Evolutionary conservation across 2,113 vertebrate species (phyloP).

Genomic region (Ploceus nigricollis): DNA sequence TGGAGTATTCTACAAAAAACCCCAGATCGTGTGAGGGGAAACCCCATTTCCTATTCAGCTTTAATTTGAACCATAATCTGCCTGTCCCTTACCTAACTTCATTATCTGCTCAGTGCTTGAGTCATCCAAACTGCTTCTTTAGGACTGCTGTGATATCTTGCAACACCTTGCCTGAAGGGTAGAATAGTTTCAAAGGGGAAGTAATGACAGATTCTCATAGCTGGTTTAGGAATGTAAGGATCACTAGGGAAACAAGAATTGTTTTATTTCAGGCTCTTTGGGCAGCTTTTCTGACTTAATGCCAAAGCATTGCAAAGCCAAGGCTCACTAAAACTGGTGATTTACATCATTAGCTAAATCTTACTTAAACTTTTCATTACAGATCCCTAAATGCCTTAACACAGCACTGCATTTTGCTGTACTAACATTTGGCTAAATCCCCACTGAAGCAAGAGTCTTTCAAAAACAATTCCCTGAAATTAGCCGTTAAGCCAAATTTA

Average conservation of each 20-base stretch:
- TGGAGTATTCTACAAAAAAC: neutral
- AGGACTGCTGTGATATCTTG: neutral
- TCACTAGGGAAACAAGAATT: neutral
- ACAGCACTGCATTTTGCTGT: neutral
- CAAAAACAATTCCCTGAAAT: neutral
- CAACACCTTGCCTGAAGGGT: neutral
- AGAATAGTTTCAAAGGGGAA: neutral
- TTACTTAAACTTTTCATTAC: conserved; percentile 23
- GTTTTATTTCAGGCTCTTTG: neutral
- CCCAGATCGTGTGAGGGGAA: fast-evolving
- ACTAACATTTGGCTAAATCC: neutral
- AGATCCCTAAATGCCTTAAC: conserved; percentile 4
- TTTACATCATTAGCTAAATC: conserved; percentile 36
- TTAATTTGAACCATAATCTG: neutral
- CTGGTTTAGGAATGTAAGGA: neutral
- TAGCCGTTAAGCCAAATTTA: neutral
- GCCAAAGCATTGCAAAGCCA: neutral
- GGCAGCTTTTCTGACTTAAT: neutral
- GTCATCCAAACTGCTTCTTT: neutral
- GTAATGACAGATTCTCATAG: neutral
- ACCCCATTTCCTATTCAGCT: neutral
- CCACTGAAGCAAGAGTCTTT: neutral
- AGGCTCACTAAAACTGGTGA: neutral
- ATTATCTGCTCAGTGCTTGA: neutral
- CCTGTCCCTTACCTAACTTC: neutral